Conservation (phyloP, 2,797 vertebrate genomes). For the Tinamus major region DNA sequence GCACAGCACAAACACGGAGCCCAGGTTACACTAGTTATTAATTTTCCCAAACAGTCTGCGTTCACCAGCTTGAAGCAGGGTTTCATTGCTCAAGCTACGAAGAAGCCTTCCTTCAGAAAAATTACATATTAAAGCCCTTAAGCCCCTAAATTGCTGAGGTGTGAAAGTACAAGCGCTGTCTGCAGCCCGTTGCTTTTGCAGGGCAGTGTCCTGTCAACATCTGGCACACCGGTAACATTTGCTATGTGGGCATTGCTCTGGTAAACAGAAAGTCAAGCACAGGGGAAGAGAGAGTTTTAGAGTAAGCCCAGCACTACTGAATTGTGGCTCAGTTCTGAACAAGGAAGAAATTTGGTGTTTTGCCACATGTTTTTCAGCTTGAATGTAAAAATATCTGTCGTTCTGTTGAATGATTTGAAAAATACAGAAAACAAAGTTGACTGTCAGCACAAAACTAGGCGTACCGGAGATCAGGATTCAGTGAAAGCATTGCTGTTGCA, state of each 20-base stretch:
- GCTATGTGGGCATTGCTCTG: neutral
- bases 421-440: neutral
- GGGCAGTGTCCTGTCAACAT: neutral
- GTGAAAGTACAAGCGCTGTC: neutral
- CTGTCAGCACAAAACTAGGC: neutral
- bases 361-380: neutral
- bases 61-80: neutral
- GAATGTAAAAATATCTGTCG: neutral
- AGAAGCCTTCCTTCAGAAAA: neutral
- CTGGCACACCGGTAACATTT: neutral
- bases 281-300: neutral
- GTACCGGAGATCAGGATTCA: neutral
- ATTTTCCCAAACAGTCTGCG: neutral
- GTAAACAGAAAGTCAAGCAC: neutral
- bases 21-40: neutral
- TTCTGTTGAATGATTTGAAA: neutral
- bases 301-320: neutral
- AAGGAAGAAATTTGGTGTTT: neutral
- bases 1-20: conserved; percentile 39
- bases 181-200: neutral
- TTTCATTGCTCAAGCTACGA: neutral
- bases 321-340: neutral
- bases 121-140: neutral
- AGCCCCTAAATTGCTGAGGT: neutral
- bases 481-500: neutral